Evolutionary conservation across 2,888 invertebrate genomes (phyloP).

Genomic region (Cataglyphis rosenhaueri): DNA sequence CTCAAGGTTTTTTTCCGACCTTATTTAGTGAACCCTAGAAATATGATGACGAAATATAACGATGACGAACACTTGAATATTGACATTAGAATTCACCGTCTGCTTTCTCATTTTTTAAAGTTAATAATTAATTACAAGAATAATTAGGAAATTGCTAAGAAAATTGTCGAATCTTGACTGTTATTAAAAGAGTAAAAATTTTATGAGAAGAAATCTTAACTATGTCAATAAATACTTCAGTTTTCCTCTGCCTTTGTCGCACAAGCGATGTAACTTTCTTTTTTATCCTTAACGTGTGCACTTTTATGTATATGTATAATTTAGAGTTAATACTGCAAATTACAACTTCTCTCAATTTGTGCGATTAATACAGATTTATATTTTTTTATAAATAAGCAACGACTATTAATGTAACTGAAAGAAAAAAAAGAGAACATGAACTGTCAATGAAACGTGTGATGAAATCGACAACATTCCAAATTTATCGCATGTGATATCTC

Average conservation of each 20-base stretch:
- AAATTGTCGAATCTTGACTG: background rate
- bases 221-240: constrained; percentile 8
- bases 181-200: background rate
- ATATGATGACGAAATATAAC: constrained; percentile 39
- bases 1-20: constrained; percentile 87
- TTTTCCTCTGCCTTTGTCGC: background rate
- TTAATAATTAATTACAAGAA: constrained; percentile 5
- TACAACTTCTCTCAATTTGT: constrained; percentile 44
- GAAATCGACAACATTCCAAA: constrained; percentile 22
- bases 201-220: constrained; percentile 1
- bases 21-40: constrained; percentile 56
- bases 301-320: constrained; percentile 53
- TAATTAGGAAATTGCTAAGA: background rate
- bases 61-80: background rate
- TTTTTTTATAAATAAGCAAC: constrained; percentile 38
- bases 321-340: constrained; percentile 73
- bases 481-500: constrained; percentile 55
- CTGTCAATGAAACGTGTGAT: constrained; percentile 23
- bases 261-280: constrained; percentile 38
- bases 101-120: background rate
- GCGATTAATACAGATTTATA: constrained; percentile 34
- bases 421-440: constrained; percentile 7
- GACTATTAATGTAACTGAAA: constrained; percentile 30
- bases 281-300: constrained; percentile 53
- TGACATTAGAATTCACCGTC: background rate